phyloP scores from a whole-genome alignment of 2,888 invertebrate species.

The Steinernema scapterisci region DNA sequence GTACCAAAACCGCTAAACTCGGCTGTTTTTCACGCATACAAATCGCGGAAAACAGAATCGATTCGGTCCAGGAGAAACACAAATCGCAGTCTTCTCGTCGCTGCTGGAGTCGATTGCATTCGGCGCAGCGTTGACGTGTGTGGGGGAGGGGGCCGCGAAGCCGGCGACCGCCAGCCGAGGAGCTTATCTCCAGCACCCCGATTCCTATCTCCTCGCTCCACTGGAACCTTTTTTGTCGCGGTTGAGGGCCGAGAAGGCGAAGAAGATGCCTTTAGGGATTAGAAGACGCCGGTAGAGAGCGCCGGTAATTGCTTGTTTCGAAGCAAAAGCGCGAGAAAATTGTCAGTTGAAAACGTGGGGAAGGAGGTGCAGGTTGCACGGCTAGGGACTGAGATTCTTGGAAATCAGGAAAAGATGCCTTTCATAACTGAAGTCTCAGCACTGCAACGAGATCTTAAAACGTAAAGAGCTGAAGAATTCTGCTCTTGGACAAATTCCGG shows the following conservation, averaged over 20 bases:
- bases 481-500: too few relatives aligned
- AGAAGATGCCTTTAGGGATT: conserved; percentile 4
- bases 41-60: conserved; percentile 31
- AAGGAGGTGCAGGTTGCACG: too few relatives aligned
- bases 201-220: conserved; percentile 11
- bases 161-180: conserved; percentile 13
- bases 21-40: conserved; percentile 27
- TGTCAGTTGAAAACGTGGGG: too few relatives aligned
- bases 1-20: not conserved
- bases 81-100: not conserved
- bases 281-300: not conserved
- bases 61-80: conserved; percentile 12
- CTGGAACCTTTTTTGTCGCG: conserved; percentile 22
- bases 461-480: too few relatives aligned
- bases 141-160: conserved; percentile 30
- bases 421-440: too few relatives aligned
- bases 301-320: not conserved
- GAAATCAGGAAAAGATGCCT: too few relatives aligned
- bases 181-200: conserved; percentile 10
- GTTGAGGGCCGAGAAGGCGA: not conserved
- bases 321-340: not conserved
- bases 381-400: too few relatives aligned
- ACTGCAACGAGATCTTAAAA: too few relatives aligned
- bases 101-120: conserved; percentile 20
- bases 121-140: not conserved